A percentile compares a stretch with the other conserved stretches of the same genome.
phyloP scores from a whole-genome alignment of 2,888 invertebrate genomes.

The Ypsolopha sequella region DNA sequence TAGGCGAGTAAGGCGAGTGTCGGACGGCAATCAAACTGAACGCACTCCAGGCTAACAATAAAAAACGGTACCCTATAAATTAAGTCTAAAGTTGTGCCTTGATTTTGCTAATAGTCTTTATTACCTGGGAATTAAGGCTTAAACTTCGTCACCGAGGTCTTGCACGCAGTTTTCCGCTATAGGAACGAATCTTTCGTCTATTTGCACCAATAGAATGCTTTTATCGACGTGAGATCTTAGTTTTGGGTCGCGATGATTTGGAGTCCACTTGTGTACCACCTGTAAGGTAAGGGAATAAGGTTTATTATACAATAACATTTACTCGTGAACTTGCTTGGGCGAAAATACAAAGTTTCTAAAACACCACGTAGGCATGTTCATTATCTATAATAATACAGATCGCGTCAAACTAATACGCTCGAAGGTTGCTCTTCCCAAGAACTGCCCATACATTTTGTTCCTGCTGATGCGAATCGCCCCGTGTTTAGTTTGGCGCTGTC shows the following conservation, averaged over 20 bases:
- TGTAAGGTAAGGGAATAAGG: slow-evolving; percentile 24
- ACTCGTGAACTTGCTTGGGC: too few relatives aligned
- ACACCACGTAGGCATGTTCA: too few relatives aligned
- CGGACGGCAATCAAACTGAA: too few relatives aligned
- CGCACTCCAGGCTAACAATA: too few relatives aligned
- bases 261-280: slow-evolving; percentile 95
- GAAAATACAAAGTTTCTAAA: too few relatives aligned
- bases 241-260: slow-evolving; percentile 89
- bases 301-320: background rate
- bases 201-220: slow-evolving; percentile 91
- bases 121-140: slow-evolving; percentile 14
- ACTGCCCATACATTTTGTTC: too few relatives aligned
- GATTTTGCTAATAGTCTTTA: background rate
- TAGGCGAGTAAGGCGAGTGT: too few relatives aligned
- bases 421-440: too few relatives aligned
- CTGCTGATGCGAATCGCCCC: too few relatives aligned
- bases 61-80: background rate
- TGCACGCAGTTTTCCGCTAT: slow-evolving; percentile 92
- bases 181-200: slow-evolving; percentile 93
- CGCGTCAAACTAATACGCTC: too few relatives aligned
- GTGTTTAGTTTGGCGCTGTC: too few relatives aligned
- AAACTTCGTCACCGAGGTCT: slow-evolving; percentile 79
- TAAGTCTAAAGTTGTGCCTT: background rate
- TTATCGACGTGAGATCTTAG: slow-evolving; percentile 93
- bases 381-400: too few relatives aligned